phyloP scores from a whole-genome alignment of 2,888 invertebrate genomes.

The Plebejus anna region DNA sequence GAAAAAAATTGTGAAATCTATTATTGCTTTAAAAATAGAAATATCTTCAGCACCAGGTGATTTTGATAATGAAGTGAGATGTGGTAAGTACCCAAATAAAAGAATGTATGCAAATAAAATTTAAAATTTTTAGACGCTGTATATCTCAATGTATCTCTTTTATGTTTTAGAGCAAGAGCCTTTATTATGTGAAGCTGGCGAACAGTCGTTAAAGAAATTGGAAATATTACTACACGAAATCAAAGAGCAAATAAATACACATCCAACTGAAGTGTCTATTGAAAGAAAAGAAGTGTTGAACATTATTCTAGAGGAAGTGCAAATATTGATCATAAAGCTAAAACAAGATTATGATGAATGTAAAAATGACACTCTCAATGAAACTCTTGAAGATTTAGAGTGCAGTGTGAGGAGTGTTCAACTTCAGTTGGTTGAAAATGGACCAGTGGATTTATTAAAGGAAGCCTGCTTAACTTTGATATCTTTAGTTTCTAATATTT shows the following conservation, averaged over 20 bases:
- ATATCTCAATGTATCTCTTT: background rate
- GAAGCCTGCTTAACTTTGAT: constrained; percentile 69
- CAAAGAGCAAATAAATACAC: constrained; percentile 50
- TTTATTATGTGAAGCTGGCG: constrained; percentile 36
- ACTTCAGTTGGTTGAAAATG: constrained; percentile 66
- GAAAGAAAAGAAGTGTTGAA: constrained; percentile 55
- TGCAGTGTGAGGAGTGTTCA: constrained; percentile 75
- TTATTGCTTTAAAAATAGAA: constrained; percentile 11
- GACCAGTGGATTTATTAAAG: constrained; percentile 59
- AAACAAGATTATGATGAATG: constrained; percentile 62
- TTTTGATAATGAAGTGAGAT: background rate
- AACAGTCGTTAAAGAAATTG: constrained; percentile 52
- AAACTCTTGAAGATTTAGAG: constrained; percentile 74
- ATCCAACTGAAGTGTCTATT: constrained; percentile 41
- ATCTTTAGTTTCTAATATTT: constrained; percentile 58
- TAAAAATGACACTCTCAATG: constrained; percentile 63
- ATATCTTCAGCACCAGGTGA: background rate
- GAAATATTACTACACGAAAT: constrained; percentile 57
- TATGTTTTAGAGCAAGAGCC: background rate
- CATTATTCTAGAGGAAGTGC: constrained; percentile 68
- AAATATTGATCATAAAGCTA: constrained; percentile 68
- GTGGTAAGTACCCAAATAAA: background rate
- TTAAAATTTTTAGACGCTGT: background rate
- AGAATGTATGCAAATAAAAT: background rate
- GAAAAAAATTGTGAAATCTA: constrained; percentile 14